Conservation (phyloP, 2,113 vertebrate species). For the Phaetusa simplex region DNA sequence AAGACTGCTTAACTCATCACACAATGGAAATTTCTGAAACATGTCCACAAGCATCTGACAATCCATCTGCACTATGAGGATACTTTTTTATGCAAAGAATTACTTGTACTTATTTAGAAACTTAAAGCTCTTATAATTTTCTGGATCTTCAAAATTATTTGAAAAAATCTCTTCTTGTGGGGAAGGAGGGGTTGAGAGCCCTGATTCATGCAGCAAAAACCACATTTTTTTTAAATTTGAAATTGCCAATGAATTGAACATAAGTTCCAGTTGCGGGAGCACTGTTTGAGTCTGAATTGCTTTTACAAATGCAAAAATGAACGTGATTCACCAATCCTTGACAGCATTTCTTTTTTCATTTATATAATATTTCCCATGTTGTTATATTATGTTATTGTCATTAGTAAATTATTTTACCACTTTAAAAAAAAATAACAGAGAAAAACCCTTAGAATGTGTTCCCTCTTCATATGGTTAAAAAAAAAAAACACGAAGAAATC, state of each 20-base stretch:
- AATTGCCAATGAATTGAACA: neutral
- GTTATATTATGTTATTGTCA: neutral
- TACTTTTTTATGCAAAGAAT: neutral
- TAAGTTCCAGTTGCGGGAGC: neutral
- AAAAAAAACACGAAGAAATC: rapidly evolving
- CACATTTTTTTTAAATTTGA: neutral
- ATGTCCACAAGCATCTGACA: neutral
- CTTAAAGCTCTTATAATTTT: neutral
- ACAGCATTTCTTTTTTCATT: neutral
- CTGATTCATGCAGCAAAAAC: neutral
- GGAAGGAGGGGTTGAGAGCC: rapidly evolving
- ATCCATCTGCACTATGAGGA: neutral
- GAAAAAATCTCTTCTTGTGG: neutral
- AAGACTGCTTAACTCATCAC: neutral
- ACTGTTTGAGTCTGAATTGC: neutral
- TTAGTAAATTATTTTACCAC: neutral
- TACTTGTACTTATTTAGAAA: neutral
- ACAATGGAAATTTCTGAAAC: neutral
- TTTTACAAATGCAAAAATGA: neutral
- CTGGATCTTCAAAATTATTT: neutral
- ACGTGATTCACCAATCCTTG: neutral
- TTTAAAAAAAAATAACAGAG: neutral
- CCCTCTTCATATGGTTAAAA: neutral
- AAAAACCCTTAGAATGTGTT: neutral
- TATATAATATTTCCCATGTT: neutral